Evolutionary conservation across 1,140 invertebrate genomes (phyloP), one percentile per base, ranked within the genome.

Genomic region (Sycophila sp.): DNA sequence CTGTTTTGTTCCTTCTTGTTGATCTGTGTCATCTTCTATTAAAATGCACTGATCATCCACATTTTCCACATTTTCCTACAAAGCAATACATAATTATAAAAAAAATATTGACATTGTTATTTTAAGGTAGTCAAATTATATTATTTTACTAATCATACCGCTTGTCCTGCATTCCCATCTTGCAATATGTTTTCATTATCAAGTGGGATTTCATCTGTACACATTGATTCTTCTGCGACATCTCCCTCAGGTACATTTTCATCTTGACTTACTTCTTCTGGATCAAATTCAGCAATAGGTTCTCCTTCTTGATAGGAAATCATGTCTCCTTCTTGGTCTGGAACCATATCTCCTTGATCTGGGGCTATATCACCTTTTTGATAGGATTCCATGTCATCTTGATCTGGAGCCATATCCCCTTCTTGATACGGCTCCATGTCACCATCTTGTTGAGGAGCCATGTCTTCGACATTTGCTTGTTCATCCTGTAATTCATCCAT

Each of bases 41-140:
- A 80, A n/a, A 0, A 77, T 77, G 6, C 71, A 76, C 38, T 79
- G 78, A 45, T 80, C 77, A 51, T 71, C 73, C 0, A 71, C 73
- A 22, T 77, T 78, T 34, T 79, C 78, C n/a, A n/a, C n/a, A n/a
- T n/a, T n/a, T 7, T 77, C 72, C 56, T 49, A 36, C 5, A 49
- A 34, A 42, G 7, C 17, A 66, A 55, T 60, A n/a, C n/a, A 58
- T 66, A 59, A 30, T 26, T 42, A 0, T 6, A 58, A 71, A 15
- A n/a, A 38, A 22, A 36, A n/a, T 24, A n/a, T n/a, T n/a, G n/a
- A n/a, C n/a, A n/a, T n/a, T n/a, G n/a, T n/a, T n/a, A n/a, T n/a
- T n/a, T n/a, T n/a, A n/a, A n/a, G n/a, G n/a, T 38, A 40, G 8
- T 22, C 2, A 38, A 59, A 38, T 4, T 59, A 13, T 38, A 36